Evolutionary conservation across 2,113 vertebrate species (phyloP).

Genomic region (Gulo gulo): DNA sequence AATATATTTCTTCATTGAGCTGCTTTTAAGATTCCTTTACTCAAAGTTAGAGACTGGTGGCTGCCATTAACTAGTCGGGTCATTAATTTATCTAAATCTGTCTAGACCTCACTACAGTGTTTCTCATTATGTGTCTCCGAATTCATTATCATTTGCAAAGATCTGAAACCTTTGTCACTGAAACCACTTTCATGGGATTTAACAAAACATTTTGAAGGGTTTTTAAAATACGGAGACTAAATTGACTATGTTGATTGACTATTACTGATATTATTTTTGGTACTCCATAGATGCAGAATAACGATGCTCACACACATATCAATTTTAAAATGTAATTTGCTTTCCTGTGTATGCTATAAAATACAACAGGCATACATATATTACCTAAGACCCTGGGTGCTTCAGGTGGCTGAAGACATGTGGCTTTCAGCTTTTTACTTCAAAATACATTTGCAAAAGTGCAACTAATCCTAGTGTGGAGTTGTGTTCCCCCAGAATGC

Average conservation of each 20-base stretch:
- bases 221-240: slow-evolving; percentile 54
- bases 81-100: slow-evolving; percentile 61
- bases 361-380: not conserved
- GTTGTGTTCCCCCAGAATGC: not conserved
- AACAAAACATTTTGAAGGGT: slow-evolving; percentile 48
- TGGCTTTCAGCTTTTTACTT: slow-evolving; percentile 10
- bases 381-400: not conserved
- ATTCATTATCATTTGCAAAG: slow-evolving; percentile 46
- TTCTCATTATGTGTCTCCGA: slow-evolving; percentile 50
- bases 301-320: not conserved
- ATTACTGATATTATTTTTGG: slow-evolving; percentile 26
- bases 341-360: slow-evolving; percentile 28
- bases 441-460: slow-evolving; percentile 16
- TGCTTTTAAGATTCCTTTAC: slow-evolving; percentile 34
- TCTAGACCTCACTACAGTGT: slow-evolving; percentile 14
- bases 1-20: slow-evolving; percentile 8
- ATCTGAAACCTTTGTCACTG: slow-evolving; percentile 26
- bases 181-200: slow-evolving; percentile 59
- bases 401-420: not conserved
- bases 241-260: not conserved
- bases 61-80: not conserved
- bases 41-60: slow-evolving; percentile 13
- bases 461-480: not conserved
- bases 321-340: slow-evolving; percentile 22
- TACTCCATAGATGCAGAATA: slow-evolving; percentile 30